Conservation (phyloP, 2,113 vertebrate species). For the Rhabdornis inornatus region DNA sequence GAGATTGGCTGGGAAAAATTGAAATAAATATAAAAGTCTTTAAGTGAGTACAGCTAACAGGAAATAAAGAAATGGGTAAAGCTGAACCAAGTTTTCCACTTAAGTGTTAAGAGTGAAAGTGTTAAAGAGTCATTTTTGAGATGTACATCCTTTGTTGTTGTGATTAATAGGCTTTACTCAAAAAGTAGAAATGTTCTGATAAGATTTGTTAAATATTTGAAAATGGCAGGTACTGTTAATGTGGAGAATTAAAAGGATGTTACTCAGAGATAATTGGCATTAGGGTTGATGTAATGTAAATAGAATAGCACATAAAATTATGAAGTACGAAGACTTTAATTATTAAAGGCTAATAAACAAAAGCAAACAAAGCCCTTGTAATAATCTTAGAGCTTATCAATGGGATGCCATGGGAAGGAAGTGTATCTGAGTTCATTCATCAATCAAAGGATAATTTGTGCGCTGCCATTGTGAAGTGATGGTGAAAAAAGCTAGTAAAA, state of each 20-base stretch:
- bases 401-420: slow-evolving; percentile 12
- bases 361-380: not conserved
- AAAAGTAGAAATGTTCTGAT: not conserved
- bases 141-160: not conserved
- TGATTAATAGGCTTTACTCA: not conserved
- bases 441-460: slow-evolving; percentile 34
- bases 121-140: not conserved
- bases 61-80: not conserved
- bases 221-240: not conserved
- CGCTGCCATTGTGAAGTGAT: slow-evolving; percentile 10
- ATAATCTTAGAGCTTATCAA: not conserved
- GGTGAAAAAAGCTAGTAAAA: slow-evolving; percentile 3
- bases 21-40: not conserved
- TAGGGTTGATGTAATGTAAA: not conserved
- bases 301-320: not conserved
- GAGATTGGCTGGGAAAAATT: not conserved
- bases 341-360: not conserved
- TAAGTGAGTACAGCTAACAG: not conserved
- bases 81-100: not conserved
- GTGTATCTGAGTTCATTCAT: slow-evolving; percentile 18
- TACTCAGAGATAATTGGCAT: not conserved
- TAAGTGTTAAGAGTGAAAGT: not conserved
- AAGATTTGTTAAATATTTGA: not conserved
- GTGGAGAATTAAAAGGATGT: not conserved
- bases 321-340: not conserved